Conservation (phyloP, 2,888 invertebrate genomes). For the Netelia fuscicornis region DNA sequence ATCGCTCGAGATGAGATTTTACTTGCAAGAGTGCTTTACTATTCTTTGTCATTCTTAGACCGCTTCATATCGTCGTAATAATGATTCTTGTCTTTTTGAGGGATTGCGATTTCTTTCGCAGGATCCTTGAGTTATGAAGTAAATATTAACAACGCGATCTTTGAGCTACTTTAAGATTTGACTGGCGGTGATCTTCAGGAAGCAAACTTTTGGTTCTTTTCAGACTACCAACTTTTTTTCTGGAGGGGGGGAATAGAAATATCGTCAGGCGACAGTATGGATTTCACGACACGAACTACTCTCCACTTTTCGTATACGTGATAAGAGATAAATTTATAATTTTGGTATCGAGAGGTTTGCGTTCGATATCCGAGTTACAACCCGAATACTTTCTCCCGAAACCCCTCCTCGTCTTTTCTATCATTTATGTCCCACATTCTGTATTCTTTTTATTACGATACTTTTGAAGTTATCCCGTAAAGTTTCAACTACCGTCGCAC, state of each 20-base stretch:
- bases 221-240: too few relatives aligned
- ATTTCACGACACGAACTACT: too few relatives aligned
- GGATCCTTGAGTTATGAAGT: too few relatives aligned
- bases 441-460: not conserved
- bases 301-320: too few relatives aligned
- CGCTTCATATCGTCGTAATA: constrained; percentile 21
- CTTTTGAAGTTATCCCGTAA: not conserved
- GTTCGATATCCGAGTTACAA: not conserved
- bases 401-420: not conserved
- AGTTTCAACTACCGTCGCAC: not conserved
- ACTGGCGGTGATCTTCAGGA: too few relatives aligned
- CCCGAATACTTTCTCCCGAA: not conserved
- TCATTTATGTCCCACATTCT: not conserved
- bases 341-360: not conserved
- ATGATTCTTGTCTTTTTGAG: too few relatives aligned
- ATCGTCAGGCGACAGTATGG: too few relatives aligned
- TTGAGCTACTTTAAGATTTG: too few relatives aligned
- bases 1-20: constrained; percentile 29
- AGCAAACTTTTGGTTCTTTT: too few relatives aligned
- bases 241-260: too few relatives aligned
- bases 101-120: not conserved
- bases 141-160: too few relatives aligned
- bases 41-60: constrained; percentile 38
- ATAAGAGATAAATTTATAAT: not conserved
- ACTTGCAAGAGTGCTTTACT: constrained; percentile 41